Evolutionary conservation across 2,113 vertebrate genomes (phyloP).

Genomic region (Pteropus alecto): DNA sequence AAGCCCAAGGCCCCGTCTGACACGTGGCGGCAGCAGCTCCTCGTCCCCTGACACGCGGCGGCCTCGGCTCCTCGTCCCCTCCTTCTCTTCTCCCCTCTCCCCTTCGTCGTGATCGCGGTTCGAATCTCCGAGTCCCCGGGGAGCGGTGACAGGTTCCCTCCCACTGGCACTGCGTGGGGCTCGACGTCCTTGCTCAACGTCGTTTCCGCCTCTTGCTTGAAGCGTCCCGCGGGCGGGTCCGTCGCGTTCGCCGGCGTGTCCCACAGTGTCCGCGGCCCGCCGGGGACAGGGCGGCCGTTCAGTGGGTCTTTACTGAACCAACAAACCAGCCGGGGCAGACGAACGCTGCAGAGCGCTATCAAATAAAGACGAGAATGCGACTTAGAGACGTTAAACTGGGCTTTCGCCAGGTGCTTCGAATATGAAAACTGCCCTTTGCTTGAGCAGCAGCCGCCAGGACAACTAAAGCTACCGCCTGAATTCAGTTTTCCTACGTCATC

Average conservation of each 20-base stretch:
- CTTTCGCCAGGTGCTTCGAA: background rate
- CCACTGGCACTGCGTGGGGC: too few relatives aligned
- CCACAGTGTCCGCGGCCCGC: fast-evolving
- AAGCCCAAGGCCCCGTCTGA: background rate
- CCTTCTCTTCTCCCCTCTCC: too few relatives aligned
- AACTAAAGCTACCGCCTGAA: too few relatives aligned
- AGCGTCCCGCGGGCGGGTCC: background rate
- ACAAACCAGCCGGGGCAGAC: background rate
- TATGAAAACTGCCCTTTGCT: too few relatives aligned
- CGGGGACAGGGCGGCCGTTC: background rate
- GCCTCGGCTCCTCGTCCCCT: background rate
- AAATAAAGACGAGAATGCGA: background rate
- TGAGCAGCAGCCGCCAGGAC: too few relatives aligned
- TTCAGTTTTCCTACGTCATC: background rate
- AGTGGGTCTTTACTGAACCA: background rate
- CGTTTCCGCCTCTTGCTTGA: background rate
- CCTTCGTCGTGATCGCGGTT: fast-evolving
- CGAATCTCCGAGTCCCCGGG: background rate
- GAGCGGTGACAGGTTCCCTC: too few relatives aligned
- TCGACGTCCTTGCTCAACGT: too few relatives aligned
- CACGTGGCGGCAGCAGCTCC: fast-evolving
- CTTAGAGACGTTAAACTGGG: background rate
- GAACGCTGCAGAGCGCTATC: too few relatives aligned
- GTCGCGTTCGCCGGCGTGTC: background rate
- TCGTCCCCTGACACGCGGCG: too few relatives aligned